Base-by-base conservation (phyloP, 1,140 invertebrate genomes). In the Drosophila teissieri region DNA sequence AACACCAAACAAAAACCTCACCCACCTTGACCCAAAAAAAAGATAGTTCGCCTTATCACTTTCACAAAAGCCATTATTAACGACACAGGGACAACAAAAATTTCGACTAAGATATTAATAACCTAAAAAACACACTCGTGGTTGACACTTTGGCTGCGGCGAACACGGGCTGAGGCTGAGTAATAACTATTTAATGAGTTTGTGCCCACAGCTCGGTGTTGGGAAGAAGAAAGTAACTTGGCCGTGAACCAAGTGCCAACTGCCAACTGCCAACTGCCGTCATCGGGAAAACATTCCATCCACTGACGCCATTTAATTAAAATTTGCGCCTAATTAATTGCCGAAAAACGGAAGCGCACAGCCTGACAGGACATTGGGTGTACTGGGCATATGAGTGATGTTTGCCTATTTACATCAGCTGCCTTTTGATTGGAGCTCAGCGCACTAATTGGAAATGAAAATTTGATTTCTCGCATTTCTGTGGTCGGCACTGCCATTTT, bases 171-270 rank as follows among this genome's bases (percentile, higher is more conserved):
- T 80, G 74, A 79, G 57, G 62, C 74, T 80, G 74, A 79, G 78
- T 82, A 88, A 86, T 86, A 86, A 80, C 85, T 86, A 79, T 86
- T 86, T 86, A 86, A 86, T 86, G 82, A 86, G 68, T 78, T 78
- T 80, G 76, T 68, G 49, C 45, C 45, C 56, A 73, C 45, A 73
- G 39, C 40, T 19, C 39, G 55, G 17, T 15, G 65, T 63, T 68
- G 42, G 54, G 45, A 19, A 54, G 62, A 42, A 39, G 27, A 27
- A n/a, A 54, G 31, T 40, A 40, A 64, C 44, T 56, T 78, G 52
- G 78, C 82, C 73, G 64, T 80, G 78, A 84, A 84, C 55, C 72
- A 80, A 53, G 48, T 46, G 62, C 46, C 67, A 69, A 70, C 64
- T 70, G 73, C 55, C 52, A n/a, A n/a, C n/a, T 46, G 62, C 46